phyloP scores from a whole-genome alignment of 2,113 vertebrate species.

The Apaloderma vittatum region DNA sequence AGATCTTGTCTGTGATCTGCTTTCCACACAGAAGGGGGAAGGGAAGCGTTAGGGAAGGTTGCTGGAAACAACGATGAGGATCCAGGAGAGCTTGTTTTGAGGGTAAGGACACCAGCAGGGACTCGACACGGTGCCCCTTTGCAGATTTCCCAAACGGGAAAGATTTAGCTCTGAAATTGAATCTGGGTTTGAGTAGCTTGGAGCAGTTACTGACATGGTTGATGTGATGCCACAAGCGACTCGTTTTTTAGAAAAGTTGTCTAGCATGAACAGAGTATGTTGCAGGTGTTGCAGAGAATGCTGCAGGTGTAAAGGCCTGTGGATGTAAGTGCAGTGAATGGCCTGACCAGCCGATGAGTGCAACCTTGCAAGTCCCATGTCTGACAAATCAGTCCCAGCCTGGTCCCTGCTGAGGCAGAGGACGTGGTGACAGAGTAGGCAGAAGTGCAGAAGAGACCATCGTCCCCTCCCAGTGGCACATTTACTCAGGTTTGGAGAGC shows the following conservation, averaged over 20 bases:
- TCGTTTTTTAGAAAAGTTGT: not conserved
- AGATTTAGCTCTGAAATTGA: not conserved
- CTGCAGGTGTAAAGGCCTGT: not conserved
- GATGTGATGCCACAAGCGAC: not conserved
- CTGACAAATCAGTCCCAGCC: not conserved
- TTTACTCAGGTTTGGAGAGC: not conserved
- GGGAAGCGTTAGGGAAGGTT: not conserved
- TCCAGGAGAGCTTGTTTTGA: not conserved
- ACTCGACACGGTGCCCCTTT: not conserved
- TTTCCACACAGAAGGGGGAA: not conserved
- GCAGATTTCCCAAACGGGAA: not conserved
- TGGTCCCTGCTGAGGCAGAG: not conserved
- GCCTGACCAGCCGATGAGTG: no score
- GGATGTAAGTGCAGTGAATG: not conserved
- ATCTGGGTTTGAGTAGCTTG: not conserved
- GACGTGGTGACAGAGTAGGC: not conserved
- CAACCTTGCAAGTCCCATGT: accelerated
- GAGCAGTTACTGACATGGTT: not conserved
- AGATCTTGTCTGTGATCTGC: not conserved
- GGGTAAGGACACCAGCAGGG: not conserved
- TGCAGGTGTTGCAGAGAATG: not conserved
- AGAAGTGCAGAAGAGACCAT: not conserved
- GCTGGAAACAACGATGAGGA: not conserved
- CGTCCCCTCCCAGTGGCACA: not conserved
- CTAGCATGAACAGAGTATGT: not conserved